Conservation (phyloP, 1,140 invertebrate species). For the Hesperophylax magnus region DNA sequence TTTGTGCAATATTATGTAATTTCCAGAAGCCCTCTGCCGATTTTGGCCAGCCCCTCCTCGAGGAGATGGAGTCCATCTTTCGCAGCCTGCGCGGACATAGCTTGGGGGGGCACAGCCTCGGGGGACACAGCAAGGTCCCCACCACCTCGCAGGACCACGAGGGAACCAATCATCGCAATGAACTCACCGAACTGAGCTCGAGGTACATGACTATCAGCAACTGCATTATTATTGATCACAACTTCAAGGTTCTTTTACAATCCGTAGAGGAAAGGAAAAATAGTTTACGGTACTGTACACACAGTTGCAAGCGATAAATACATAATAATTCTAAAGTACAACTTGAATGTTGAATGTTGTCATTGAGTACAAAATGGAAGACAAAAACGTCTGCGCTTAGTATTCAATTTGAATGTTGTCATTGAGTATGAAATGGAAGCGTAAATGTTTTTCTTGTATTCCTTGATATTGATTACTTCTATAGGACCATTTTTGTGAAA, state of each 20-base stretch:
- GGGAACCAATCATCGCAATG: slow-evolving; percentile 79
- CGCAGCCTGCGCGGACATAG: slow-evolving; percentile 62
- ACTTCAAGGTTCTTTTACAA: not conserved
- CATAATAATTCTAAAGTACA: no score
- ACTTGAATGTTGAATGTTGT: no score
- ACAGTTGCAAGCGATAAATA: no score
- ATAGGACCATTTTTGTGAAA: no score
- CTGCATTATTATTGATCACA: not conserved
- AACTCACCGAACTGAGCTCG: slow-evolving; percentile 80
- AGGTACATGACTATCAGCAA: slow-evolving; percentile 57
- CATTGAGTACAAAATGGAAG: no score
- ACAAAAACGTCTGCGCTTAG: no score
- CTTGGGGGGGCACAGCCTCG: slow-evolving; percentile 18
- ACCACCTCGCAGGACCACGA: slow-evolving; percentile 63
- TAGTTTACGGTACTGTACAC: not conserved
- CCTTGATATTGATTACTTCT: no score
- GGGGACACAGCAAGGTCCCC: slow-evolving; percentile 60
- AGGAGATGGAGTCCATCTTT: slow-evolving; percentile 97
- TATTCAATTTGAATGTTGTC: no score
- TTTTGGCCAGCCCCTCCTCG: slow-evolving; percentile 92
- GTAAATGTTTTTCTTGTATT: no score
- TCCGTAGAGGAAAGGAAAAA: not conserved
- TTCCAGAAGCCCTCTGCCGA: slow-evolving; percentile 84
- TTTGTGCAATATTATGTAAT: not conserved
- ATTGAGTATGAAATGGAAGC: no score